Conservation (phyloP, 1,140 invertebrate genomes). For the Linepithema humile region DNA sequence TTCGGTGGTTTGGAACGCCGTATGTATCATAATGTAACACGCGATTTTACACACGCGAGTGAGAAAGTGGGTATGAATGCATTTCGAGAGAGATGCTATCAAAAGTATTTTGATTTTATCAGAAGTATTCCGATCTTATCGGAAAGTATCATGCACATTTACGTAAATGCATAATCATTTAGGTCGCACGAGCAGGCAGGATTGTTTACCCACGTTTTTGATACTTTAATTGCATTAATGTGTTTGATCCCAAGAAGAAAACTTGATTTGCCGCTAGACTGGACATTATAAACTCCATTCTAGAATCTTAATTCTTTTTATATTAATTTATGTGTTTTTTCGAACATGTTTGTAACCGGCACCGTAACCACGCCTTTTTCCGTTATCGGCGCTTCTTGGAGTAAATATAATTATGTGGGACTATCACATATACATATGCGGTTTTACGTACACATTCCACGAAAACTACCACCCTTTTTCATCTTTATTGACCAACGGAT, state of each 20-base stretch:
- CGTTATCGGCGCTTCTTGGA: not conserved
- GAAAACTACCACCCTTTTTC: not conserved
- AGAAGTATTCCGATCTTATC: not conserved
- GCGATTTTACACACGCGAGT: not conserved
- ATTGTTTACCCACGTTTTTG: not conserved
- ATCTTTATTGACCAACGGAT: conserved; percentile 23
- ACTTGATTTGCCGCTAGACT: not conserved
- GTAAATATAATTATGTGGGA: conserved; percentile 9
- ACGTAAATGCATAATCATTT: not conserved
- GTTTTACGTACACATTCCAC: not conserved
- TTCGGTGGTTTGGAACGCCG: too few relatives aligned
- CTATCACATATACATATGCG: not conserved
- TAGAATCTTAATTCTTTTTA: not conserved
- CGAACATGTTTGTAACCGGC: not conserved
- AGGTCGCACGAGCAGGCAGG: not conserved
- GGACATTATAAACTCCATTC: not conserved
- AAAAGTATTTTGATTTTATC: too few relatives aligned
- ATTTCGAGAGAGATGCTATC: too few relatives aligned
- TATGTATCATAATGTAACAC: not conserved
- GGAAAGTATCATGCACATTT: conserved; percentile 5
- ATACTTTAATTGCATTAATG: not conserved
- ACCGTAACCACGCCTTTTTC: conserved; percentile 34
- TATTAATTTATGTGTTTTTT: conserved; percentile 6
- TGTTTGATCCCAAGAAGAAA: not conserved
- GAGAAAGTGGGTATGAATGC: not conserved